Evolutionary conservation across 2,797 vertebrate genomes (phyloP).

Genomic region (Rhyacichthys aspro): DNA sequence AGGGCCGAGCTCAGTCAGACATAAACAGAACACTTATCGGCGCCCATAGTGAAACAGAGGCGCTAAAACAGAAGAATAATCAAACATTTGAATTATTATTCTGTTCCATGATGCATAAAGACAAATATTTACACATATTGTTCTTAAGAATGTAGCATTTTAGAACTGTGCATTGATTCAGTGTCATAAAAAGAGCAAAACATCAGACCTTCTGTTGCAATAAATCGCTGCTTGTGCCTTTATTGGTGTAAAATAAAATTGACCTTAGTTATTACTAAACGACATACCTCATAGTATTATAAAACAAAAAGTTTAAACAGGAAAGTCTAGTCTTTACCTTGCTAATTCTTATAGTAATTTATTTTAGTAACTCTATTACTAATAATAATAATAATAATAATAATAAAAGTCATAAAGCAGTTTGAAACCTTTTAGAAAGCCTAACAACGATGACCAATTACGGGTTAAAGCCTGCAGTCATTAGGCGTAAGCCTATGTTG

Average conservation of each 20-base stretch:
- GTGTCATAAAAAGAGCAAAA: slow-evolving; percentile 34
- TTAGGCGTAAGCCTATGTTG: no score
- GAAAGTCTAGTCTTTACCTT: no score
- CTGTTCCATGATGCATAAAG: slow-evolving; percentile 37
- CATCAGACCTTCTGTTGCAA: slow-evolving; percentile 48
- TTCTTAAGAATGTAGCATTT: slow-evolving; percentile 33
- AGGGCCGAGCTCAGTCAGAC: slow-evolving; percentile 46
- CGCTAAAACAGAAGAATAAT: slow-evolving; percentile 42
- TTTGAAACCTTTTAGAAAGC: no score
- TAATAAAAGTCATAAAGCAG: no score
- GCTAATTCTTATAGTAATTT: no score
- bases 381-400: no score
- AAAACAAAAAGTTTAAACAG: no score
- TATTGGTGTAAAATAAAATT: slow-evolving; percentile 49
- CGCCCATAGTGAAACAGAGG: slow-evolving; percentile 35
- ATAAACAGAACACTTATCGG: slow-evolving; percentile 65
- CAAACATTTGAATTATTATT: no score
- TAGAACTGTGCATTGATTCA: slow-evolving; percentile 36
- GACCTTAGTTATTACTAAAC: slow-evolving; percentile 2
- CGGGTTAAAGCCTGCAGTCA: no score
- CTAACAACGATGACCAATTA: no score
- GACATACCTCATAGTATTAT: no score
- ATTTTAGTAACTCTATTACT: no score
- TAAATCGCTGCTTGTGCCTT: slow-evolving; percentile 61
- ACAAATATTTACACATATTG: slow-evolving; percentile 22